These are phyloP conservation scores for Perdix hodgsoniae DNA, from an alignment of 2,797 vertebrate genomes.

Conservation along the genomic window DNA sequence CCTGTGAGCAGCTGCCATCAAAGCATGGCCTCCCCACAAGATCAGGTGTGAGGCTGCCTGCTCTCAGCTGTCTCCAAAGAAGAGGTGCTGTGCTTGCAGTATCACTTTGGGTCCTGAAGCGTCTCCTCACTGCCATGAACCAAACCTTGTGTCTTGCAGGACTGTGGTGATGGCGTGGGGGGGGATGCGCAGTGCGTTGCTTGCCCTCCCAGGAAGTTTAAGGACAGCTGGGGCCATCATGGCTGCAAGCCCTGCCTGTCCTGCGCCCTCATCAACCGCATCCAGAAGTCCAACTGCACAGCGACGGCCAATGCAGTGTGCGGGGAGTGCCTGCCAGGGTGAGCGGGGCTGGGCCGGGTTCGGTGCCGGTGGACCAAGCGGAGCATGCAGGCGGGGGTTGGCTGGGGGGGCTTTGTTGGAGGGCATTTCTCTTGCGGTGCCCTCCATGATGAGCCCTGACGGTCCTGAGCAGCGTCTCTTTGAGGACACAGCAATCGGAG, in stretches of 20 bases:
- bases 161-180: constrained; percentile 81
- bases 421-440: background rate
- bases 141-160: constrained; percentile 61
- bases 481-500: background rate
- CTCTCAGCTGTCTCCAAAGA: background rate
- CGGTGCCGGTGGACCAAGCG: background rate
- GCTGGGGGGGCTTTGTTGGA: background rate
- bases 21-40: rapidly evolving
- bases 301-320: constrained; percentile 78
- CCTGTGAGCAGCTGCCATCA: rapidly evolving
- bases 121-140: rapidly evolving
- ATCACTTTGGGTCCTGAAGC: rapidly evolving
- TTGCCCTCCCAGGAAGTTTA: constrained; percentile 82
- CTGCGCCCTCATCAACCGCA: constrained; percentile 81
- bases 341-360: background rate
- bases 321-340: constrained; percentile 84
- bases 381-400: rapidly evolving
- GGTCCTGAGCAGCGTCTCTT: background rate
- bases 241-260: constrained; percentile 83
- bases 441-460: background rate
- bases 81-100: rapidly evolving
- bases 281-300: constrained; percentile 81
- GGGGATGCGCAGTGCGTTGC: constrained; percentile 72
- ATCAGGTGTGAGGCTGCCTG: rapidly evolving
- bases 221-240: constrained; percentile 82